A percentile compares a stretch with the other conserved stretches of the same genome.
Conservation (phyloP, 2,888 invertebrate genomes). For the Erebia aethiops region DNA sequence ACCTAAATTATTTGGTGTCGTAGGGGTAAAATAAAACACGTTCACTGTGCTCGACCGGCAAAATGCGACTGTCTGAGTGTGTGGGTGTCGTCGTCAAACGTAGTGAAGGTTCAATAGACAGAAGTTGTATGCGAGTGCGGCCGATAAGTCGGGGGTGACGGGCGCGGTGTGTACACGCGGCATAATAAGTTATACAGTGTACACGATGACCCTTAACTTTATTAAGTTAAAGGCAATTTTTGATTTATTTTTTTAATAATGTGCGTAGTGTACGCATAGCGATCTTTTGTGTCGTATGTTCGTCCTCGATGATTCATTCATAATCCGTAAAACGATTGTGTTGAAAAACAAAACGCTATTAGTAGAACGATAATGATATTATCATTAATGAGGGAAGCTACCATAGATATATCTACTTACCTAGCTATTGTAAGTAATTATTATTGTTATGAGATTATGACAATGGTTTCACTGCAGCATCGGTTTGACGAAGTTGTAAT, state of each 20-base stretch:
- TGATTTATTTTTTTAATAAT: neutral
- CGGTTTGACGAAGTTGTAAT: too few relatives aligned
- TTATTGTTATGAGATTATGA: too few relatives aligned
- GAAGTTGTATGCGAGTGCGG: conserved; percentile 38
- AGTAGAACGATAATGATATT: conserved; percentile 21
- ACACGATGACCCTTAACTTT: neutral
- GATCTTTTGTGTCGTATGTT: conserved; percentile 38
- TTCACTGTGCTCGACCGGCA: conserved; percentile 62
- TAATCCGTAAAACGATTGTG: conserved; percentile 37
- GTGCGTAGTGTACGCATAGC: conserved; percentile 24
- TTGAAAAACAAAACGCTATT: conserved; percentile 41
- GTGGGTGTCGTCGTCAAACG: conserved; percentile 37
- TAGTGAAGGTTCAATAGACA: conserved; percentile 42
- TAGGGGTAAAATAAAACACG: conserved; percentile 50
- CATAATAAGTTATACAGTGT: conserved; percentile 14
- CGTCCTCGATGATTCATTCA: conserved; percentile 59
- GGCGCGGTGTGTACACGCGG: conserved; percentile 37
- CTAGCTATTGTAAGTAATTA: too few relatives aligned
- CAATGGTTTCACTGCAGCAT: neutral
- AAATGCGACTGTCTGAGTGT: conserved; percentile 59
- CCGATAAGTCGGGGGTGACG: conserved; percentile 55
- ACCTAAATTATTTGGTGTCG: conserved; percentile 62
- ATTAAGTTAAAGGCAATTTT: conserved; percentile 14
- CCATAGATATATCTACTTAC: too few relatives aligned
- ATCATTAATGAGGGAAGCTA: neutral